Evolutionary conservation across 2,888 invertebrate species (phyloP).

Genomic region (Elaeidobius kamerunicus): DNA sequence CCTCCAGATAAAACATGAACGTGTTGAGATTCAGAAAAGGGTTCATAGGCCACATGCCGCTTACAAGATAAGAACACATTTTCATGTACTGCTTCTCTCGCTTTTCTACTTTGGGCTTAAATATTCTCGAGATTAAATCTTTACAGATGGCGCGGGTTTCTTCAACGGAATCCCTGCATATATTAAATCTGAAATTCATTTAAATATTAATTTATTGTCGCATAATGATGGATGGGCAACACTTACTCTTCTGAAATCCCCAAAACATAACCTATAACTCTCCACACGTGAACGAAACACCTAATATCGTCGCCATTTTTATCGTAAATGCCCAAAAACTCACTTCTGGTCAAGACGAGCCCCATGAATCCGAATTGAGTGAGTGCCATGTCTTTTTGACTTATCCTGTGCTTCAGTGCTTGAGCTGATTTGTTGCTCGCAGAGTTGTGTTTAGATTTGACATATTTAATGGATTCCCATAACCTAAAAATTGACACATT

Average conservation of each 20-base stretch:
- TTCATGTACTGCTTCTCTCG: constrained; percentile 61
- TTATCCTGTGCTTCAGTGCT: constrained; percentile 57
- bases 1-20: constrained; percentile 51
- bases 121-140: constrained; percentile 57
- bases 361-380: constrained; percentile 89
- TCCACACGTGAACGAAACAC: constrained; percentile 79
- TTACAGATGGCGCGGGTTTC: constrained; percentile 63
- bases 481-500: constrained; percentile 50
- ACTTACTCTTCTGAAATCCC: constrained; percentile 75
- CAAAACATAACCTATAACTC: constrained; percentile 73
- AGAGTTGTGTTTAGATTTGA: constrained; percentile 64
- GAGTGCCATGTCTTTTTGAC: constrained; percentile 80
- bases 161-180: constrained; percentile 60
- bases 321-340: constrained; percentile 64
- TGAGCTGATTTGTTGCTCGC: constrained; percentile 55
- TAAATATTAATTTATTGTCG: background rate
- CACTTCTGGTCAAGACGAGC: constrained; percentile 61
- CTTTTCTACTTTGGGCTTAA: constrained; percentile 58
- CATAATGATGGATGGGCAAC: background rate
- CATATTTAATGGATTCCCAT: constrained; percentile 65
- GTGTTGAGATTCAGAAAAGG: constrained; percentile 59
- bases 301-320: constrained; percentile 63
- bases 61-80: constrained; percentile 62
- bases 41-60: constrained; percentile 68
- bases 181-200: constrained; percentile 64